Conservation (phyloP, 2,888 invertebrate genomes). For the Drosophila paramelanica region DNA sequence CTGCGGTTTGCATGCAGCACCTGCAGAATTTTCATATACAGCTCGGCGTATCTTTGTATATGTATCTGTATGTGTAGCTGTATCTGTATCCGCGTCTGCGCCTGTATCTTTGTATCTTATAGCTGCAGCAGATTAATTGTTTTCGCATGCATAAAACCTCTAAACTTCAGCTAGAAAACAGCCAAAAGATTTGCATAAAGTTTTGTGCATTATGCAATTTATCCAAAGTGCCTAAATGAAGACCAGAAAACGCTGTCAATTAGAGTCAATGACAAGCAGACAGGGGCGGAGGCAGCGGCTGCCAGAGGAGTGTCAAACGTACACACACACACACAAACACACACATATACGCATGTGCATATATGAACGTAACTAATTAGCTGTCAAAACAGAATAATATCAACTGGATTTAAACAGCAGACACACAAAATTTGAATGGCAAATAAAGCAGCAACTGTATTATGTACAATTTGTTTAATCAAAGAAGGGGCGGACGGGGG, state of each 20-base stretch:
- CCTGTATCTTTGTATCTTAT: conserved; percentile 22
- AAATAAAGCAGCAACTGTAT: conserved; percentile 58
- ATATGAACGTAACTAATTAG: conserved; percentile 77
- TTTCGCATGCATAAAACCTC: conserved; percentile 13
- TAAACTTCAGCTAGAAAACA: conserved; percentile 17
- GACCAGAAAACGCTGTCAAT: conserved; percentile 36
- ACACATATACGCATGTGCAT: conserved; percentile 18
- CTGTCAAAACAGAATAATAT: conserved; percentile 81
- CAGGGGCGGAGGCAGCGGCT: background rate
- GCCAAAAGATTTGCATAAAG: conserved; percentile 32
- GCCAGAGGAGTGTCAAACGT: conserved; percentile 12
- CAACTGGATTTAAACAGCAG: conserved; percentile 55
- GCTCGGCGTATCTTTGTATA: conserved; percentile 5
- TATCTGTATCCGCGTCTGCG: conserved; percentile 5
- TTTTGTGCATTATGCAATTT: conserved; percentile 25
- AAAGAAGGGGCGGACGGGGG: conserved; percentile 12
- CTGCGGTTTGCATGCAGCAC: conserved; percentile 50
- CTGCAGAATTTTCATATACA: conserved; percentile 32
- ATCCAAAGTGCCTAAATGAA: conserved; percentile 14
- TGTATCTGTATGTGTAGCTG: conserved; percentile 1
- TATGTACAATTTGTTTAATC: conserved; percentile 59
- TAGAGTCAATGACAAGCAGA: conserved; percentile 29
- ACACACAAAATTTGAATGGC: conserved; percentile 48
- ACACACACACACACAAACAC: background rate
- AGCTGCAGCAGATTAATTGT: conserved; percentile 45